Conservation (phyloP, 1,140 invertebrate species). For the Habropoda laboriosa region DNA sequence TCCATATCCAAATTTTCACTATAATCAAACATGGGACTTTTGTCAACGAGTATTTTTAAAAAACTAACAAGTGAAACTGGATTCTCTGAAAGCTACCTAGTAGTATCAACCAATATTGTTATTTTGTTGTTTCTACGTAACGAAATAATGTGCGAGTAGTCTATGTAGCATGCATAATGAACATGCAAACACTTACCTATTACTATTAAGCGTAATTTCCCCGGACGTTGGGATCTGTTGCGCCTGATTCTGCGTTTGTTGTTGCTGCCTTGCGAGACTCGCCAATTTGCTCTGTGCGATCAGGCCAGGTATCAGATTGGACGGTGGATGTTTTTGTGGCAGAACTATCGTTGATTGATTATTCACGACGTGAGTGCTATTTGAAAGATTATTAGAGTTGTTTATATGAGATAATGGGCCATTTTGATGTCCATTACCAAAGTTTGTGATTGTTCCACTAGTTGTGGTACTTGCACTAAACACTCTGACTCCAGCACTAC, state of each 20-base stretch:
- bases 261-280: constrained; percentile 76
- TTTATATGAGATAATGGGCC: constrained; percentile 71
- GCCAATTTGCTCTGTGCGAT: constrained; percentile 78
- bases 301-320: constrained; percentile 78
- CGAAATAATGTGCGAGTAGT: no score
- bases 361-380: constrained; percentile 74
- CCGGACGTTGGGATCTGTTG: constrained; percentile 79
- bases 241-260: constrained; percentile 70
- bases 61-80: background rate
- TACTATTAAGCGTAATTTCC: constrained; percentile 83
- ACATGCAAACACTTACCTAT: constrained; percentile 73
- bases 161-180: no score
- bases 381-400: constrained; percentile 75
- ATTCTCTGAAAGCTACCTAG: background rate
- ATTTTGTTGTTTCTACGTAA: background rate
- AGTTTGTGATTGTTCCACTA: constrained; percentile 67
- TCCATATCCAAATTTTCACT: constrained; percentile 80
- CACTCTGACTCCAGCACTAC: constrained; percentile 68
- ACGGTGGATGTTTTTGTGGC: constrained; percentile 79
- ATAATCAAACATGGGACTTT: constrained; percentile 54
- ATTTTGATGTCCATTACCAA: constrained; percentile 79
- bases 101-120: no score
- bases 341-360: constrained; percentile 77
- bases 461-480: constrained; percentile 54
- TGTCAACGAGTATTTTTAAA: background rate